Base-by-base conservation (phyloP, 2,888 invertebrate species). In the Archaeoteleia sp. region DNA sequence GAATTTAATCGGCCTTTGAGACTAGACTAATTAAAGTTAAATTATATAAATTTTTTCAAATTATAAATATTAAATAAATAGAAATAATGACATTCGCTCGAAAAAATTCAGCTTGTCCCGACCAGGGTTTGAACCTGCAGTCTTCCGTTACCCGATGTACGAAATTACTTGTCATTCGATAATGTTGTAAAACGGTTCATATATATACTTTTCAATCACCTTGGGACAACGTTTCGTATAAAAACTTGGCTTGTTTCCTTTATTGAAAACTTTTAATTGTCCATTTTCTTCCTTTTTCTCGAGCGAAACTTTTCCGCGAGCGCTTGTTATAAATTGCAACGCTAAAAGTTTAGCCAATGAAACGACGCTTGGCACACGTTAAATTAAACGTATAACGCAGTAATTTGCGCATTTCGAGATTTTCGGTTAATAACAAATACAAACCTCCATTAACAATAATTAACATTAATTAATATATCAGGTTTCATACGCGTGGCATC, bases 231-330 rank as follows among this genome's bases (percentile, higher is more conserved):
- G 29, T 53, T 58, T 3, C 17, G 48, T 29, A 37, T n/a, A n/a
- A 58, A 53, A 66, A 54, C 53, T 57, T 42, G 51, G 51, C 55
- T 42, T 53, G 62, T 53, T 67, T 67, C 48, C 57, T 46, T 62
- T 67, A 57, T 67, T 57, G 61, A 53, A 62, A 67, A 67, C 57
- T 62, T 67, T 67, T 67, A 61, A 67, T 57, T 55, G 67, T 67
- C 51, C 49, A 39, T 43, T 67, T 55, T 45, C 55, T 46, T 43
- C 35, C 53, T 45, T 57, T 62, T 67, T 57, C 30, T 29, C 27
- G 30, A 12, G 35, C 3, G 35, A 57, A 67, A 61, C 49, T 55
- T 67, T 51, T 40, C 48, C 35, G 46, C 30, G 49, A 51, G 20
- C 65, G 58, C 66, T 67, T 46, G 60, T 61, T 67, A 67, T 60